Evolutionary conservation across 2,797 vertebrate genomes (phyloP).

Genomic region (Rhynchotus rufescens): DNA sequence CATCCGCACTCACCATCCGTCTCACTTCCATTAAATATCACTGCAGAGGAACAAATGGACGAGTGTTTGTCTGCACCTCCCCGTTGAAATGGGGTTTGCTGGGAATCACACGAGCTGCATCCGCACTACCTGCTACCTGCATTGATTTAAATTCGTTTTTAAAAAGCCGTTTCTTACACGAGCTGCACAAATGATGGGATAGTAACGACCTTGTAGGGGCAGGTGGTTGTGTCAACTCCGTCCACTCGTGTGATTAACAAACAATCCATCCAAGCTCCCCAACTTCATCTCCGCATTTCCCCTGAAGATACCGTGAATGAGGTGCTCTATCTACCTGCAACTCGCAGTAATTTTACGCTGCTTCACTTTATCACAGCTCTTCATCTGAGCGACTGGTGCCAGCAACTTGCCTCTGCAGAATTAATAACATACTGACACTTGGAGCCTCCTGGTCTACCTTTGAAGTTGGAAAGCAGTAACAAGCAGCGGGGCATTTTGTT

Average conservation of each 20-base stretch:
- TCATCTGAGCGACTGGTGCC: constrained; percentile 59
- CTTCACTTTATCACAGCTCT: constrained; percentile 62
- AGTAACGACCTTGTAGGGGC: constrained; percentile 10
- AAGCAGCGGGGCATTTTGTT: constrained; percentile 36
- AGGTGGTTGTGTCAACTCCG: neutral
- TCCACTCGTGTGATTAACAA: constrained; percentile 39
- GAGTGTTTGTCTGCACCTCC: neutral
- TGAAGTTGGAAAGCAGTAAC: constrained; percentile 34
- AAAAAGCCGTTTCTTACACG: neutral
- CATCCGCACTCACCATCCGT: neutral
- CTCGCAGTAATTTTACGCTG: constrained; percentile 48
- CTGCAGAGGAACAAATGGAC: neutral
- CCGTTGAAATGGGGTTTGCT: neutral
- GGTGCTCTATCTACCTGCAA: constrained; percentile 19
- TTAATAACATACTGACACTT: constrained; percentile 67
- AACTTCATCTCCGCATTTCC: constrained; percentile 14
- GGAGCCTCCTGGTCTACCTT: constrained; percentile 14
- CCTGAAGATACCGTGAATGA: constrained; percentile 9
- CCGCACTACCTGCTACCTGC: neutral
- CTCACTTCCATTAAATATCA: neutral
- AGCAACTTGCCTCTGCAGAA: constrained; percentile 55
- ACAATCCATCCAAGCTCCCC: constrained; percentile 24
- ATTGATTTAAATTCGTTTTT: constrained; percentile 23
- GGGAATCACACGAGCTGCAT: neutral
- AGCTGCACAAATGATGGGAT: neutral